Base-by-base conservation (phyloP, 64 coral and sea anemone genomes). In the Dendrophyllia cribrosa region DNA sequence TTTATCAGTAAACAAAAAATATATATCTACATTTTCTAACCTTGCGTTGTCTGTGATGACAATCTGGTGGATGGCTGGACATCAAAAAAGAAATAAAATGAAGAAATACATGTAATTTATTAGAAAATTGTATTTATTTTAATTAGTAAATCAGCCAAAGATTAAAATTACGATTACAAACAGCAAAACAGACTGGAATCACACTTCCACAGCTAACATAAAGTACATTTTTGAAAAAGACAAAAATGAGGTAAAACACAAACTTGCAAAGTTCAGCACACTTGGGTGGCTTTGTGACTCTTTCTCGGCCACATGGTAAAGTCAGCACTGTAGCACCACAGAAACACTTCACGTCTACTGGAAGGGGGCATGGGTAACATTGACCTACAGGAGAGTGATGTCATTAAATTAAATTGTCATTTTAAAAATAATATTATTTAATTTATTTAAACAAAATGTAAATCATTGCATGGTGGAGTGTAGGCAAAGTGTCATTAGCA, bases 241-340 rank as follows among this genome's bases (percentile, higher is more conserved):
- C 11, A 5, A 85, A 85, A 19, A 19, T 14, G 11, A 64, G 3
- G 34, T 45, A 71, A 66, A 19, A 70, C 7, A 68, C 83, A 75
- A 79, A 98, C 97, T 78, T 98, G 97, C 97, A 98, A 3, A 91
- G 74, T 84, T 98, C 94, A 84, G 87, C 55, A 78, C 97, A 98
- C 72, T 95, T 98, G 7, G 97, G 97, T 61, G 97, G 97, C 53
- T 93, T 98, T 10, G 97, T 96, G 59, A 82, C 89, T 87, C 75
- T 95, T 59, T 98, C 97, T 48, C 91, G 56, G 6, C 97, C 97
- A 85, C 97, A 98, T 15, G 93, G 97, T n/a, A 98, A 22, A 15
- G 91, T 91, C 1, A 98, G 43, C 15, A 72, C 88, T 63, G 97
- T 98, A 17, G 81, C n/a, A 21, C 88, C 97, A 94, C 97, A 98